phyloP scores from a whole-genome alignment of 1,140 invertebrate genomes.

The Cydia pomonella region DNA sequence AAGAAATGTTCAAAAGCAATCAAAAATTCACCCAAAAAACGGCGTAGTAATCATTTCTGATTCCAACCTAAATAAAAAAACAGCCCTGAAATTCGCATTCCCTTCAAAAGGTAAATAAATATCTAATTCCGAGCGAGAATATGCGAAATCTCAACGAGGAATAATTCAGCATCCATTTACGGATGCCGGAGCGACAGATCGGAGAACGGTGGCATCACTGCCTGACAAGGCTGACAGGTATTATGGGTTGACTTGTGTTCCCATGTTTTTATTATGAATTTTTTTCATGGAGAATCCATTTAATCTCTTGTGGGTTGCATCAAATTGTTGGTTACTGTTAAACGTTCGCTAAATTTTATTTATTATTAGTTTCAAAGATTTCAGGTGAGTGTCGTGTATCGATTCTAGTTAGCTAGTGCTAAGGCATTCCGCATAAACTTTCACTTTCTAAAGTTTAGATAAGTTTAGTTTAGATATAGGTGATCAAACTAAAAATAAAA shows the following conservation, averaged over 20 bases:
- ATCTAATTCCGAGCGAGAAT: constrained; percentile 31
- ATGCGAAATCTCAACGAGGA: constrained; percentile 29
- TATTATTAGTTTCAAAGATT: no score
- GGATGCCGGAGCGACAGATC: neutral
- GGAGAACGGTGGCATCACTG: neutral
- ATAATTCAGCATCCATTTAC: constrained; percentile 28
- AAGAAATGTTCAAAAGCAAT: constrained; percentile 12
- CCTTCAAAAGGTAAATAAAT: constrained; percentile 32
- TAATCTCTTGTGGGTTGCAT: no score
- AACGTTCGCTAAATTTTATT: no score
- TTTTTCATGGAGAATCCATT: no score
- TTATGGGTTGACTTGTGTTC: neutral
- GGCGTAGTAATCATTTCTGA: constrained; percentile 14
- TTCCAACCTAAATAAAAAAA: constrained; percentile 25
- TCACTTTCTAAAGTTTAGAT: no score
- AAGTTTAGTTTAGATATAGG: no score
- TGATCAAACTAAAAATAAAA: no score
- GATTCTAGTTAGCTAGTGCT: no score
- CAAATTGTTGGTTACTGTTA: no score
- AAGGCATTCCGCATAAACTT: no score
- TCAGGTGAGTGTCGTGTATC: no score
- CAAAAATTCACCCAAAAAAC: constrained; percentile 28
- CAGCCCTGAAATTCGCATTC: constrained; percentile 17
- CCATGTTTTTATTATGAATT: neutral
- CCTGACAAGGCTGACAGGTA: neutral